These are phyloP conservation scores for Channa maculata DNA, from an alignment of 2,113 vertebrate species.

Conservation along the genomic window DNA sequence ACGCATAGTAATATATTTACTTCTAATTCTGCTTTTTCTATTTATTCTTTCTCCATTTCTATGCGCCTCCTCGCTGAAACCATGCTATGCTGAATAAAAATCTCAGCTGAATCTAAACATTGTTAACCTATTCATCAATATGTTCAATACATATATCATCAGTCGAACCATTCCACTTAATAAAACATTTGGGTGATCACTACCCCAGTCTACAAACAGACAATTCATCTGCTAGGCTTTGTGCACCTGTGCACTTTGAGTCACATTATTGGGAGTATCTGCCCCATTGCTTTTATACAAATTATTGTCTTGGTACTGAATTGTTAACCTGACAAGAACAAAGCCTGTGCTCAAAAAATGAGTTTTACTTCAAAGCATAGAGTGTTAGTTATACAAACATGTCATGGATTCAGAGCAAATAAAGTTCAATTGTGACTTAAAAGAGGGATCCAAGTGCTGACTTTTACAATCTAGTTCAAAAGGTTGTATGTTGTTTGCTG, in stretches of 20 bases:
- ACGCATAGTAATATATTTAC: conserved; percentile 29
- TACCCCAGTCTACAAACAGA: conserved; percentile 57
- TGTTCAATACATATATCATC: conserved; percentile 72
- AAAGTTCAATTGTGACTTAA: too few relatives aligned
- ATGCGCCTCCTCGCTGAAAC: conserved; percentile 18
- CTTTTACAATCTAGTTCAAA: too few relatives aligned
- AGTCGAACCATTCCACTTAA: conserved; percentile 68
- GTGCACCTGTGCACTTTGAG: conserved; percentile 47
- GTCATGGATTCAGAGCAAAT: too few relatives aligned
- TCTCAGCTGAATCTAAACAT: conserved; percentile 26
- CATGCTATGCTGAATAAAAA: conserved; percentile 28
- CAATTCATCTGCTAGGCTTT: conserved; percentile 56
- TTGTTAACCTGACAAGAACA: too few relatives aligned
- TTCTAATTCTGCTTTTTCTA: conserved; percentile 49
- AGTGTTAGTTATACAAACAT: too few relatives aligned
- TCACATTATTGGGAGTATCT: conserved; percentile 64
- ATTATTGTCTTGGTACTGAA: too few relatives aligned
- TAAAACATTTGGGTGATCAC: conserved; percentile 69
- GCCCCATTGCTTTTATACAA: conserved; percentile 53
- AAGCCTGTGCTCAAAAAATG: too few relatives aligned
- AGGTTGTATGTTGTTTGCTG: too few relatives aligned
- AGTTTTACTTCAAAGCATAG: too few relatives aligned
- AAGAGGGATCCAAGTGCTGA: too few relatives aligned
- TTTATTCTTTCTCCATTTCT: conserved; percentile 10
- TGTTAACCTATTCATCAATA: conserved; percentile 61